Percentiles rank a stretch among this genome's conserved stretches.
phyloP scores from a whole-genome alignment of 2,797 vertebrate genomes.

The Acropternis orthonyx region DNA sequence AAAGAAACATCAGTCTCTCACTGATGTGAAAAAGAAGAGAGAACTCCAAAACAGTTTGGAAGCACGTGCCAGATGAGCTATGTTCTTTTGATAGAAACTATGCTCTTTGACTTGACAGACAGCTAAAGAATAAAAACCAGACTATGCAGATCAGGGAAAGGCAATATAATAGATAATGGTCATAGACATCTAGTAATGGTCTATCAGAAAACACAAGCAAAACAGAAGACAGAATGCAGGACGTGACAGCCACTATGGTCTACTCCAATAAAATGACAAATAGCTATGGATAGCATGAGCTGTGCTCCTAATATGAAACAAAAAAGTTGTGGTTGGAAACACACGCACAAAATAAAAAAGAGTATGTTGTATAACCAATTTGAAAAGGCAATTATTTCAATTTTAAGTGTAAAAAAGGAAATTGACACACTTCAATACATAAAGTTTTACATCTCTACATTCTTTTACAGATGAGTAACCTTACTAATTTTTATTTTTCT shows the following conservation, averaged over 20 bases:
- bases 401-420: neutral
- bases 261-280: neutral
- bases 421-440: accelerated
- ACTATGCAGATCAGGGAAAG: neutral
- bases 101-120: neutral
- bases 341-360: no score
- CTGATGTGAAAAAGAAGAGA: neutral
- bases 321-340: neutral
- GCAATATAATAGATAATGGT: neutral
- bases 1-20: neutral
- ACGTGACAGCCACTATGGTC: neutral
- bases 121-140: neutral
- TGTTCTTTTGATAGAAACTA: neutral
- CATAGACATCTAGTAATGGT: neutral
- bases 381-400: neutral
- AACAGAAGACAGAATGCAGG: neutral
- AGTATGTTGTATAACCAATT: neutral
- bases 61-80: neutral
- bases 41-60: neutral
- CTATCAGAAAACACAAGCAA: neutral
- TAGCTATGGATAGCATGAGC: neutral
- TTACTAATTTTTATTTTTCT: neutral
- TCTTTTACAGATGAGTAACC: neutral
- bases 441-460: accelerated
- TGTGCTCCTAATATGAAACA: neutral